phyloP scores from a whole-genome alignment of 2,888 invertebrate genomes.

The Arctia plantaginis region DNA sequence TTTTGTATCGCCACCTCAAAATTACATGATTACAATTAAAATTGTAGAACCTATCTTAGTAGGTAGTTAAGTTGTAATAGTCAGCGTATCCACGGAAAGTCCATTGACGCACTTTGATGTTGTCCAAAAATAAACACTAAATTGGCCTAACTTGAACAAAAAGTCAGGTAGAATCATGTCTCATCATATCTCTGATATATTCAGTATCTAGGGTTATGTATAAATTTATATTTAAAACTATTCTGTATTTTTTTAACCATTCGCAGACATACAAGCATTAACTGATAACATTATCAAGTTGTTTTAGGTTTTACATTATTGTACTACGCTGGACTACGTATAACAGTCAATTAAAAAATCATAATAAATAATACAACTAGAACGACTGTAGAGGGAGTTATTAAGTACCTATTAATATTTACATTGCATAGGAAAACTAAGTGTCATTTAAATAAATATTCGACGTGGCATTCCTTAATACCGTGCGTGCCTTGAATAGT shows the following conservation, averaged over 20 bases:
- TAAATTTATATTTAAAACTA: too few species aligned
- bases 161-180: not conserved
- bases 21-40: not conserved
- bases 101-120: constrained; percentile 8
- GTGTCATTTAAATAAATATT: constrained; percentile 50
- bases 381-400: not conserved
- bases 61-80: not conserved
- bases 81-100: not conserved
- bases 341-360: not conserved
- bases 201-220: too few species aligned
- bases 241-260: too few species aligned
- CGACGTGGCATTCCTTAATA: constrained; percentile 38
- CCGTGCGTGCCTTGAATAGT: constrained; percentile 18
- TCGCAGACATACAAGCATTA: too few species aligned
- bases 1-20: not conserved
- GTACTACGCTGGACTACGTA: not conserved
- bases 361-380: not conserved
- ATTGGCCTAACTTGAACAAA: not conserved
- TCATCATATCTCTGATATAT: too few species aligned
- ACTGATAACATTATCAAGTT: not conserved
- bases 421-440: constrained; percentile 37
- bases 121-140: not conserved
- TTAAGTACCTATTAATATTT: not conserved
- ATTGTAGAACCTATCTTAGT: not conserved
- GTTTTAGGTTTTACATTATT: too few species aligned